A percentile compares a stretch with the other conserved stretches of the same genome.
Conservation (phyloP, 2,113 vertebrate species). For the Equus quagga region DNA sequence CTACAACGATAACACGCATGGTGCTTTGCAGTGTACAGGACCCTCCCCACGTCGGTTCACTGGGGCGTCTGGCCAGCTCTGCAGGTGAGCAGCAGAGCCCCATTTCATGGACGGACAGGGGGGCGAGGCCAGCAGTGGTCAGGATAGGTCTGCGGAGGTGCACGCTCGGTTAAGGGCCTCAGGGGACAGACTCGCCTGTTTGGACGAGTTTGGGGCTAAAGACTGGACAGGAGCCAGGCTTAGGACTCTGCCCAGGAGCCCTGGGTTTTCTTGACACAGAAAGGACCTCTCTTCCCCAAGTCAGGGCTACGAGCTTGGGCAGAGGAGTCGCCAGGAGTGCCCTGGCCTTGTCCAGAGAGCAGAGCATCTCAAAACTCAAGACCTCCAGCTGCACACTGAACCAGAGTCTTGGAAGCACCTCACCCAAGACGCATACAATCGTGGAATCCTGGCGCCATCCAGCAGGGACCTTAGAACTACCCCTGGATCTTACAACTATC, state of each 20-base stretch:
- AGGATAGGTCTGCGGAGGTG: not conserved
- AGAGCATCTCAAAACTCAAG: not conserved
- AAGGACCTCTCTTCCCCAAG: not conserved
- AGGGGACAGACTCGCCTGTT: not conserved
- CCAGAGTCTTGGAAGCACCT: not conserved
- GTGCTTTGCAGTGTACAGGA: not conserved
- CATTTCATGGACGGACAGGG: not conserved
- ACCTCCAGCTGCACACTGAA: not conserved
- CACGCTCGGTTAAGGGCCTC: not conserved
- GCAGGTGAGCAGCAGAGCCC: not conserved
- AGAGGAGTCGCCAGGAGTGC: not conserved
- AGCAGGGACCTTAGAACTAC: not conserved
- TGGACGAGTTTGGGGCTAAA: not conserved
- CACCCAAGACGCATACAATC: not conserved
- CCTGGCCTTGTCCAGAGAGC: not conserved
- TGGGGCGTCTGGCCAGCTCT: not conserved
- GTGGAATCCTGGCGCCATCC: not conserved
- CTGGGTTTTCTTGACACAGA: not conserved
- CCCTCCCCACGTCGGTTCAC: not conserved
- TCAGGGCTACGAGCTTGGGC: not conserved
- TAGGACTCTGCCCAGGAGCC: not conserved
- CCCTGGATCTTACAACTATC: not conserved
- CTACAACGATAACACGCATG: accelerated
- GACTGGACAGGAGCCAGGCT: not conserved
- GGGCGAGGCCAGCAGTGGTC: not conserved